Base-by-base conservation (phyloP, 2,113 vertebrate species). In the Symphodus melops region DNA sequence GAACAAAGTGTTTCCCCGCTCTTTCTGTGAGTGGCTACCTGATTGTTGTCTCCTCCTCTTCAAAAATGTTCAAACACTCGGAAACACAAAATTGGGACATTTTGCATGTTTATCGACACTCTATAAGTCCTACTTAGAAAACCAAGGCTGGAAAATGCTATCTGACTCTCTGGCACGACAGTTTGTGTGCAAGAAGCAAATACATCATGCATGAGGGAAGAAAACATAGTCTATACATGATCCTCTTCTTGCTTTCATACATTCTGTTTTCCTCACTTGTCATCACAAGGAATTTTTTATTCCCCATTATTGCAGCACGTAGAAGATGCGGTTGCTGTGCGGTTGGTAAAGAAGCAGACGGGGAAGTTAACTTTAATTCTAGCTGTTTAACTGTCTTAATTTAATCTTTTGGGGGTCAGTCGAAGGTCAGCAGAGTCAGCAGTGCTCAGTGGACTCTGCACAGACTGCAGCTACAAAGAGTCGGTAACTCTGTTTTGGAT, bases 161-260 rank as follows among this genome's bases (percentile, higher is more conserved):
- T 11, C 57, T 64, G 62, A 64, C 25, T 71, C 37, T 48, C 68
- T 63, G 17, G 10, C 36, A 48, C 49, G 48, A 60, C 16, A 2
- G 3, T 79, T 79, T 80, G 48, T 72, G 75, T 51, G 37, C 49
- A 5, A 68, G 56, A 23, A 78, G 68, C 56, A 46, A 59, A 82
- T 81, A 41, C 69, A 87, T 79, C 72, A 81, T 82, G 71, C 67
- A 73, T 77, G 72, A 73, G 62, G 33, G 69, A 41, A 21, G 61
- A 61, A 48, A 69, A 20, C 23, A 21, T 4, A 51, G 36, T 23
- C 42, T 51, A 21, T 23, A 19, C 60, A 46, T 55, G n/a, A n/a
- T n/a, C 49, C 23, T 28, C 56, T 20, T 33, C 23, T 51, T 12
- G 0, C 36, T 58, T 14, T 51, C 37, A 71, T 8, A 5, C 49